Percentiles rank a stretch among this genome's conserved stretches.
phyloP scores from a whole-genome alignment of 2,888 invertebrate genomes.

The Aethes cnicana region DNA sequence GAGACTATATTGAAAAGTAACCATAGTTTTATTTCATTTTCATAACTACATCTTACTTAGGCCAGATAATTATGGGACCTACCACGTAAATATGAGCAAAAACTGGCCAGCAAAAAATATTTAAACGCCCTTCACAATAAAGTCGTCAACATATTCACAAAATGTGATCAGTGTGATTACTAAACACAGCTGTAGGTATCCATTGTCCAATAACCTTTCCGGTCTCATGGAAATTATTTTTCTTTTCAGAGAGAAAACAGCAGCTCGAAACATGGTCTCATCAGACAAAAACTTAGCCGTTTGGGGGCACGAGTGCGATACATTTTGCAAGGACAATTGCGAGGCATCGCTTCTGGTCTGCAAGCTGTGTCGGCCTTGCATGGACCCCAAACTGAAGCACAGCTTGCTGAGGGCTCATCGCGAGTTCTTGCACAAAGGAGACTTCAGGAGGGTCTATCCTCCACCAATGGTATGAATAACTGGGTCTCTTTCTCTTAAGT shows the following conservation, averaged over 20 bases:
- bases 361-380: slow-evolving; percentile 89
- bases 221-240: slow-evolving; percentile 11
- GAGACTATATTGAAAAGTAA: no score
- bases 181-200: no score
- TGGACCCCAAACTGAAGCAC: slow-evolving; percentile 81
- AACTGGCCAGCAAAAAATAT: no score
- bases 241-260: slow-evolving; percentile 63
- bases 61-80: no score
- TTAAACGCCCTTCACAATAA: no score
- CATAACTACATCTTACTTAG: no score
- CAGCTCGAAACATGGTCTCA: slow-evolving; percentile 84
- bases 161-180: no score
- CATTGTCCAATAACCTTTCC: no score
- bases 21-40: no score
- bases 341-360: slow-evolving; percentile 80
- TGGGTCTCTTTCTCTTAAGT: no score
- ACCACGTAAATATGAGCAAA: no score
- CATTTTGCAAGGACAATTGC: slow-evolving; percentile 81
- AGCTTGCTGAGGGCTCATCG: slow-evolving; percentile 86
- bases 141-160: no score
- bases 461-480: slow-evolving; percentile 84
- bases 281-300: slow-evolving; percentile 91
- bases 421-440: slow-evolving; percentile 91
- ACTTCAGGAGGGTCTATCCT: slow-evolving; percentile 92
- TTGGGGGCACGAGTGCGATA: slow-evolving; percentile 85